phyloP scores from a whole-genome alignment of 2,888 invertebrate genomes.

The Caenorhabditis zanzibari region DNA sequence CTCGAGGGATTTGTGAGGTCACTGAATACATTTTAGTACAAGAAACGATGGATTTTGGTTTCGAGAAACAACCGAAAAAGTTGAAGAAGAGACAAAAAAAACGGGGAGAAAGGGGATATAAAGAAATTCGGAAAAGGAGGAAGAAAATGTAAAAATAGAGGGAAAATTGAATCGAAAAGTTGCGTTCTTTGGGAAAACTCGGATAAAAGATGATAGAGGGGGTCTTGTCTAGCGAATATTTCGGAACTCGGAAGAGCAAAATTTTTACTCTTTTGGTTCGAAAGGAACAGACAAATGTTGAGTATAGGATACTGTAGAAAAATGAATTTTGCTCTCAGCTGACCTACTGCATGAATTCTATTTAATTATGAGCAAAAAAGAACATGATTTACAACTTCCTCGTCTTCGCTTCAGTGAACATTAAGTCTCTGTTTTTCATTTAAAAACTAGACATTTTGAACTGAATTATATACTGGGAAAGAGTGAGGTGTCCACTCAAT shows the following conservation, averaged over 20 bases:
- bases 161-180: slow-evolving; percentile 49
- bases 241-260: slow-evolving; percentile 1
- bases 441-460: no score
- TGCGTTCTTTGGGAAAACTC: slow-evolving; percentile 32
- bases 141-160: slow-evolving; percentile 30
- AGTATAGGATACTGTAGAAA: background rate
- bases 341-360: background rate
- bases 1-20: slow-evolving; percentile 50
- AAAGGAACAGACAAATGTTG: background rate
- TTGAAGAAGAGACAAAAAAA: slow-evolving; percentile 2
- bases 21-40: slow-evolving; percentile 49
- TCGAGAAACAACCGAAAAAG: slow-evolving; percentile 20
- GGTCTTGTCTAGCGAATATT: slow-evolving; percentile 3
- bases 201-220: slow-evolving; percentile 23
- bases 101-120: slow-evolving; percentile 2
- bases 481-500: no score
- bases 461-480: no score
- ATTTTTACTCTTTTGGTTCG: background rate
- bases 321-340: background rate
- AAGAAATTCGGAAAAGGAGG: slow-evolving; percentile 1
- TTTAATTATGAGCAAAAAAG: background rate
- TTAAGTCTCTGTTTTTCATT: background rate
- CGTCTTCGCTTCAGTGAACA: background rate
- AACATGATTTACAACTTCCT: background rate
- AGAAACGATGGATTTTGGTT: slow-evolving; percentile 31